Percentiles rank a stretch among this genome's conserved stretches.
Evolutionary conservation across 1,140 invertebrate species (phyloP).

Genomic region (Drosophila carrolli): DNA sequence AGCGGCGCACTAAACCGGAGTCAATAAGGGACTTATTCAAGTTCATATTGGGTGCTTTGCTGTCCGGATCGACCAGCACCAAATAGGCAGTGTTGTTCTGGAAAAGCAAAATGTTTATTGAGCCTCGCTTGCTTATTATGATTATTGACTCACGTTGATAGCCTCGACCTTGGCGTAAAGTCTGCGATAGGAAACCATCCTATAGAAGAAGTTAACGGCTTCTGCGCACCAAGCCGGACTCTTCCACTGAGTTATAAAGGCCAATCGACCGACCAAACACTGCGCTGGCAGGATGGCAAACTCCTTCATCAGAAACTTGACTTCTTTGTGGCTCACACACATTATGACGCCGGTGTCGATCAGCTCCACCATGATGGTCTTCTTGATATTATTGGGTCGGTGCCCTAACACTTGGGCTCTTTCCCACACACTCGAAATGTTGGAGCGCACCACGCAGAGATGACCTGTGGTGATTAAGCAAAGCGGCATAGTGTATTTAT

Average conservation of each 20-base stretch:
- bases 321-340: constrained; percentile 24
- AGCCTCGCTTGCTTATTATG: background rate
- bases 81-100: constrained; percentile 44
- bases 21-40: constrained; percentile 58
- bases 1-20: constrained; percentile 52
- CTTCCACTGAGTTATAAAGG: constrained; percentile 40
- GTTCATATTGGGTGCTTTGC: constrained; percentile 10
- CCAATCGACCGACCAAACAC: constrained; percentile 38
- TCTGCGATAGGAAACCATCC: constrained; percentile 34
- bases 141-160: constrained; percentile 27
- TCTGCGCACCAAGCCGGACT: constrained; percentile 37
- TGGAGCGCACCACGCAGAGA: constrained; percentile 45
- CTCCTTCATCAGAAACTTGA: constrained; percentile 55
- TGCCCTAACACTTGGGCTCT: constrained; percentile 54
- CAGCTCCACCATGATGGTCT: constrained; percentile 50
- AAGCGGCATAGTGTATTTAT: constrained; percentile 46
- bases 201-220: constrained; percentile 39
- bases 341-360: constrained; percentile 65
- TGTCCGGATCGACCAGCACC: constrained; percentile 58
- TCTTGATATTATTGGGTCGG: constrained; percentile 4
- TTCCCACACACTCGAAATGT: constrained; percentile 45
- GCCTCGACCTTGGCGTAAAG: constrained; percentile 48
- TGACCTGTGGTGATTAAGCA: constrained; percentile 55
- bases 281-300: constrained; percentile 62
- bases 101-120: background rate